phyloP scores from a whole-genome alignment of 2,113 vertebrate genomes.

The Pyrgilauda ruficollis region DNA sequence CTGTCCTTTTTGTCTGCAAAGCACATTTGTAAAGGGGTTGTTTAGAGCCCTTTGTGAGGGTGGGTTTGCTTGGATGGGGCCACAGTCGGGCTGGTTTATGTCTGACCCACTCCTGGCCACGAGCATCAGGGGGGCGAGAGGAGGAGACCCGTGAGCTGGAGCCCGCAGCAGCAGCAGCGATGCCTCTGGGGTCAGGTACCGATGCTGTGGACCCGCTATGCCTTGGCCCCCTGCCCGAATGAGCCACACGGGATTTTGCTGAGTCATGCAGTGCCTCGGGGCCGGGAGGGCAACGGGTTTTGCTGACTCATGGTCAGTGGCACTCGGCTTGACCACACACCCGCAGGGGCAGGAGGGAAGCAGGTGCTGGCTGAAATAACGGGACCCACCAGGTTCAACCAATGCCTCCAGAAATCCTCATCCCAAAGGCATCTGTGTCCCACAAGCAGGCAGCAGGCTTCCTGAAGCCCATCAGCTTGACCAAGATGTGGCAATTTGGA shows the following conservation, averaged over 20 bases:
- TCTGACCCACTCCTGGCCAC: fast-evolving
- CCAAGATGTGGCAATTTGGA: background rate
- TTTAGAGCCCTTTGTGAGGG: background rate
- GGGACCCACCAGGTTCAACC: background rate
- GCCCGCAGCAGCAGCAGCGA: fast-evolving
- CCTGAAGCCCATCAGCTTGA: fast-evolving
- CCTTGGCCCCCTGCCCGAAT: background rate
- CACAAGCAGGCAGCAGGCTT: fast-evolving
- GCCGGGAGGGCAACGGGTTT: fast-evolving
- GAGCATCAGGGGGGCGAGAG: background rate
- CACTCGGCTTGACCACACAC: background rate
- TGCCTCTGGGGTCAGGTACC: background rate
- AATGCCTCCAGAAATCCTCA: background rate
- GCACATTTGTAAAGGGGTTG: background rate
- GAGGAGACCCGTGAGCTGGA: fast-evolving
- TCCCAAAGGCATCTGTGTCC: fast-evolving
- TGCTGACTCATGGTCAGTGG: conserved; percentile 45
- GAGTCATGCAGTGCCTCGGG: background rate
- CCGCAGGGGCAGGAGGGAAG: background rate
- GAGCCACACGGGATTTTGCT: background rate
- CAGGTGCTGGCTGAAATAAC: background rate
- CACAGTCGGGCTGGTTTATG: fast-evolving
- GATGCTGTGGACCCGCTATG: background rate
- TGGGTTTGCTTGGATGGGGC: background rate
- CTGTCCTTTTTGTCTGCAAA: background rate